These are phyloP conservation scores for Peromyscus melanophrys DNA, from an alignment of 2,797 vertebrate genomes.

Conservation along the genomic window DNA sequence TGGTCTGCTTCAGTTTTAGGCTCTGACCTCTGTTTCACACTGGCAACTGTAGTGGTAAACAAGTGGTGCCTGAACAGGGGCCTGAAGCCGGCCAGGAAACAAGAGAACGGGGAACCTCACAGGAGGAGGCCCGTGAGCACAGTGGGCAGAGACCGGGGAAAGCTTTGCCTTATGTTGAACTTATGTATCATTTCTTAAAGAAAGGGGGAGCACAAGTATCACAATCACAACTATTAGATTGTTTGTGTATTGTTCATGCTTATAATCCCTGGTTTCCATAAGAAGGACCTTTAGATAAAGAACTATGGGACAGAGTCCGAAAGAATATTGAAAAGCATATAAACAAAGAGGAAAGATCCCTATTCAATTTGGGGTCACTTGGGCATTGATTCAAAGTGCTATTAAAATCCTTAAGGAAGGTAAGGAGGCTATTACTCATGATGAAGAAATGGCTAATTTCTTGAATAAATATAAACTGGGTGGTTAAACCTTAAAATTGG, in stretches of 20 bases:
- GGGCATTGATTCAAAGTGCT: too few species aligned
- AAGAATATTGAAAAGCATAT: neutral
- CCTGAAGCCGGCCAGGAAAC: neutral
- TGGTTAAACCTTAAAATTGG: neutral
- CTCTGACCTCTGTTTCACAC: neutral
- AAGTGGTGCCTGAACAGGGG: too few species aligned
- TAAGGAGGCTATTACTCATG: neutral
- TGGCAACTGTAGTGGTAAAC: neutral
- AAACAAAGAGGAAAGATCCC: neutral
- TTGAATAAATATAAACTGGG: neutral
- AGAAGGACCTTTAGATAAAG: neutral
- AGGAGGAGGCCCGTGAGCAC: neutral
- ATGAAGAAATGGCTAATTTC: neutral
- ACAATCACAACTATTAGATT: neutral
- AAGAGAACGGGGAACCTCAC: neutral
- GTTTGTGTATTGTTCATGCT: neutral
- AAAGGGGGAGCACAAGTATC: neutral
- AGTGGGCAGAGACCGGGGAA: neutral
- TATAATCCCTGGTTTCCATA: neutral
- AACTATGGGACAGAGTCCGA: neutral
- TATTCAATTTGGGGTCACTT: neutral
- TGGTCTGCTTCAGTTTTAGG: neutral
- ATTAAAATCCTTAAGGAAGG: neutral
- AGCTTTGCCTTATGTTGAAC: too few species aligned
- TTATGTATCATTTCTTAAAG: neutral